Evolutionary conservation across 2,797 vertebrate species (phyloP).

Genomic region (Oryzias dopingdopingensis): DNA sequence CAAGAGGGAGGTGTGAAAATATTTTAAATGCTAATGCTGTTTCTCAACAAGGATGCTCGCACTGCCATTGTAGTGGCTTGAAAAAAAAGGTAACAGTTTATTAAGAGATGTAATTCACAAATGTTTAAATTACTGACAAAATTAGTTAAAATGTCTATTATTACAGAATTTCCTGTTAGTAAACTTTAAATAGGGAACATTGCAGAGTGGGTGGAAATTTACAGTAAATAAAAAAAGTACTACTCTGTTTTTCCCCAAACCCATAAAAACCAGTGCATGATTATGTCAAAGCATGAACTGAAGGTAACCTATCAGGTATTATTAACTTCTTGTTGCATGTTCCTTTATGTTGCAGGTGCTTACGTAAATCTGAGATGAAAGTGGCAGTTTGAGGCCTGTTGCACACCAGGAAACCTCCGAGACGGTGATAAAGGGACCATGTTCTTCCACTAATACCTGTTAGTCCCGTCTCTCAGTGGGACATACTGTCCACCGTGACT

Average conservation of each 20-base stretch:
- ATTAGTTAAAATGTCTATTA: no score
- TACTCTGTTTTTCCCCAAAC: no score
- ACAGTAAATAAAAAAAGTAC: no score
- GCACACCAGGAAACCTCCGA: constrained; percentile 27
- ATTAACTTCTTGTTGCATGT: neutral
- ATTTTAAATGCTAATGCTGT: constrained; percentile 13
- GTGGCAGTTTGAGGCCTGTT: constrained; percentile 8
- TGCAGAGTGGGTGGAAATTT: no score
- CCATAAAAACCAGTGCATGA: neutral
- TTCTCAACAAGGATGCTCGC: constrained; percentile 9
- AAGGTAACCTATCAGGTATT: neutral
- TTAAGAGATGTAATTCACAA: no score
- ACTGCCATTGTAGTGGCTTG: no score
- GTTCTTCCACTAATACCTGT: constrained; percentile 58
- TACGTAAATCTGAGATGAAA: constrained; percentile 7
- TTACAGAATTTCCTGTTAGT: no score
- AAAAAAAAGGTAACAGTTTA: no score
- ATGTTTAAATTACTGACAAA: no score
- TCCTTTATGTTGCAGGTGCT: constrained; percentile 1
- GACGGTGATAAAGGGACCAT: constrained; percentile 51
- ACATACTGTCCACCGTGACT: constrained; percentile 56
- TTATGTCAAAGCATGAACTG: constrained; percentile 1
- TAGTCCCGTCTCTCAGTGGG: constrained; percentile 67
- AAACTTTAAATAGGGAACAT: no score
- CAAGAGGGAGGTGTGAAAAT: constrained; percentile 32